phyloP scores from a whole-genome alignment of 2,113 vertebrate species.

The Onychostruthus taczanowskii region DNA sequence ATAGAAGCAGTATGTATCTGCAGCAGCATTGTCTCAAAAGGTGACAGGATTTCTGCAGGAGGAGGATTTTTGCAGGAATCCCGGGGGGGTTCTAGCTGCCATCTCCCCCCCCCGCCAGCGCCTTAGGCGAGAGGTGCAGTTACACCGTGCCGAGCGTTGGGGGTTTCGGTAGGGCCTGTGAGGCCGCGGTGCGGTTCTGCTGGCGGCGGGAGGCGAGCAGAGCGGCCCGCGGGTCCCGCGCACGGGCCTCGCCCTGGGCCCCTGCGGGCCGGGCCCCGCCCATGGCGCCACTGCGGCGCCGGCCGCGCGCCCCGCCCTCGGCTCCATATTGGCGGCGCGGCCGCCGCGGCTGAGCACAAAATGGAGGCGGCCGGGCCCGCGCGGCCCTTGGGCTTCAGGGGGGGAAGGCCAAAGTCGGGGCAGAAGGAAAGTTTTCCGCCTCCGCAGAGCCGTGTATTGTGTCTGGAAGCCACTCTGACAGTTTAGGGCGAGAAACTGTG shows the following conservation, averaged over 20 bases:
- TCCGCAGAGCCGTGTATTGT: accelerated
- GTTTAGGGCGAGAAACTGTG: accelerated
- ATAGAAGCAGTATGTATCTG: accelerated
- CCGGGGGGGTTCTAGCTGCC: accelerated
- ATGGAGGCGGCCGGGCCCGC: neutral
- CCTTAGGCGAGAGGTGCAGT: accelerated
- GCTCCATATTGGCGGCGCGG: conserved; percentile 30
- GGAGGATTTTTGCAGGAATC: neutral
- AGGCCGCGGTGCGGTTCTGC: accelerated
- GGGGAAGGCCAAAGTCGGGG: accelerated
- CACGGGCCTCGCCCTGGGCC: neutral
- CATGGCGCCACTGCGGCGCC: neutral
- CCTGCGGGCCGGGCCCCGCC: neutral
- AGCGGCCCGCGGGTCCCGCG: accelerated
- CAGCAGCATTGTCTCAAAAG: neutral
- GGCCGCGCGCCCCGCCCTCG: neutral
- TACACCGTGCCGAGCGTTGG: accelerated
- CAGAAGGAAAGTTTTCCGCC: neutral
- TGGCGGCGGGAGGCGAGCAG: accelerated
- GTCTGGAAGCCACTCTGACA: neutral
- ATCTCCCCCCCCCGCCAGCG: accelerated
- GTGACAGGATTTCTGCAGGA: neutral
- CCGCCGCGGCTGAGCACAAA: neutral
- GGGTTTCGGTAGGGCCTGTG: neutral
- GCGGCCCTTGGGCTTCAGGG: accelerated